Base-by-base conservation (phyloP, 2,888 invertebrate genomes). In the Papilio demoleus region DNA sequence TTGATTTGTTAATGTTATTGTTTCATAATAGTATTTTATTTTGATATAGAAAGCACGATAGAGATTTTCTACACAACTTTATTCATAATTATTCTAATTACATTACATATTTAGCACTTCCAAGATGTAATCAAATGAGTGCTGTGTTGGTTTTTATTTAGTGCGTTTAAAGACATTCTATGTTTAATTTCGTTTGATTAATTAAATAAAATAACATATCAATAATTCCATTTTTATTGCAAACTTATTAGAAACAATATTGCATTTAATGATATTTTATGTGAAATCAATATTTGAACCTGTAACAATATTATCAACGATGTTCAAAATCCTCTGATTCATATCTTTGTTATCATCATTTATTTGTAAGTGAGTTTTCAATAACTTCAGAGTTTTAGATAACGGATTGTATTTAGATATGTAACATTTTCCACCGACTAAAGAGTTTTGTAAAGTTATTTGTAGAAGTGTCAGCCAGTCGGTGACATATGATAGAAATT, bases 401-500 rank as follows among this genome's bases (percentile, higher is more conserved):
- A 89, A 78, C 53, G 90, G 71, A 63, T 90, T 89, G 34, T 88
- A 79, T 70, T 81, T 87, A 5, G 80, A 81, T 36, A 90, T 71
- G 27, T 82, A 77, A 45, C 76, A 72, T 70, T 75, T 85, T 5
- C 74, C 83, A 60, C 75, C 75, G 68, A 83, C 81, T 73, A 78
- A 81, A 31, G 75, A 79, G 58, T 82, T 86, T 71, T 82, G 81
- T 24, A 90, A 72, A 0, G 88, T 88, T 24, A 90, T 86, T 70
- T 79, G 87, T 1, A 91, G 73, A 22, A 91, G 76, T 19, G 79
- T 85, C 0, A 92, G 71, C 92, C 92, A 92, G 68, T 84, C 86
- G 59, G 84, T 82, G 6, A 80, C 76, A 66, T 90, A 92, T 1
- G 80, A 80, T 1, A 92, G 70, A 72, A 91, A 92, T 71, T 92